Conservation (phyloP, 2,888 invertebrate genomes). For the Xestia xanthographa region DNA sequence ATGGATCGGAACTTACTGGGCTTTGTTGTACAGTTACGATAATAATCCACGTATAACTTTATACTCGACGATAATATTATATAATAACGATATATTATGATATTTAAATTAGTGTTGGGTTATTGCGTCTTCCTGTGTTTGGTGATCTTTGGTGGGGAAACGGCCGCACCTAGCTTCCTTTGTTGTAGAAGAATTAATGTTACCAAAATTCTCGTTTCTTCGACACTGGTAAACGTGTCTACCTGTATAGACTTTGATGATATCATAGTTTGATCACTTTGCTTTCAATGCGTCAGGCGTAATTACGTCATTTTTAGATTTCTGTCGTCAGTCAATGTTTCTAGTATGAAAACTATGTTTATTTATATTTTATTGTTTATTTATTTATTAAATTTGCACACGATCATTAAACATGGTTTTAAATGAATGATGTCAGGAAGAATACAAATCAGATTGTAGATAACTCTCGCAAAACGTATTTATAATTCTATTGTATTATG, state of each 20-base stretch:
- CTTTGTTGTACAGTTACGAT: slow-evolving; percentile 76
- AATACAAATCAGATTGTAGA: neutral
- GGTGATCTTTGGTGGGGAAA: slow-evolving; percentile 6
- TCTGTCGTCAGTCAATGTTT: neutral
- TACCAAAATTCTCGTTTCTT: slow-evolving; percentile 5
- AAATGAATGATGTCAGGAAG: neutral
- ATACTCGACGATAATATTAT: slow-evolving; percentile 56
- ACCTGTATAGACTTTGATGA: slow-evolving; percentile 14
- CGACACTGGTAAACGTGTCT: neutral
- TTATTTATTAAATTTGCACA: neutral
- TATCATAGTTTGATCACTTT: slow-evolving; percentile 26
- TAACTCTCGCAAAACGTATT: neutral
- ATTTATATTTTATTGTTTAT: too few species aligned
- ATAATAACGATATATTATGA: slow-evolving; percentile 47
- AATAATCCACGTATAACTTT: slow-evolving; percentile 70
- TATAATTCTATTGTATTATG: neutral
- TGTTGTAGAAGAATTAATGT: neutral
- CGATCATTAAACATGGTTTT: neutral
- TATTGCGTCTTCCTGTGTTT: slow-evolving; percentile 19
- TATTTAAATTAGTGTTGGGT: slow-evolving; percentile 45
- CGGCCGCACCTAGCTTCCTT: slow-evolving; percentile 12
- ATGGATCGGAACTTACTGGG: slow-evolving; percentile 81
- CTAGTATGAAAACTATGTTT: neutral
- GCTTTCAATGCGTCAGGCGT: neutral
- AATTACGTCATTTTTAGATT: slow-evolving; percentile 7